Evolutionary conservation across 2,888 invertebrate genomes (phyloP).

Genomic region (Lamproptera curius): DNA sequence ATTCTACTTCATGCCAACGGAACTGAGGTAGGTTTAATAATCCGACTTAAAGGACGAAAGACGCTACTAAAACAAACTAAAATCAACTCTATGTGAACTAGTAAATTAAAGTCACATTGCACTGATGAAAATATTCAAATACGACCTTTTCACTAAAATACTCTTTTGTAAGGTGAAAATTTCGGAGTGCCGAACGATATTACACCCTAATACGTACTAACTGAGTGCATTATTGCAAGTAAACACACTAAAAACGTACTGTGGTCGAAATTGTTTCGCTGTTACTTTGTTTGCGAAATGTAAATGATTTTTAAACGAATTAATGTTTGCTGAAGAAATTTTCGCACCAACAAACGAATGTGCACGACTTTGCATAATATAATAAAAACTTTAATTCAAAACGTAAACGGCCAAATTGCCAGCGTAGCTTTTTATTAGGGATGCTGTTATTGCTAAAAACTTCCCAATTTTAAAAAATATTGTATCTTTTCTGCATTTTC

Average conservation of each 20-base stretch:
- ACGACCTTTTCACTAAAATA: no score
- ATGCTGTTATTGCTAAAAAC: no score
- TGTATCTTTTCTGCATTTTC: no score
- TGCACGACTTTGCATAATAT: not conserved
- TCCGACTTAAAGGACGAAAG: no score
- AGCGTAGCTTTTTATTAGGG: no score
- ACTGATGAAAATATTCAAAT: no score
- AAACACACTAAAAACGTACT: slow-evolving; percentile 14
- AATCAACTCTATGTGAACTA: no score
- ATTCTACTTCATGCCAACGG: slow-evolving; percentile 49
- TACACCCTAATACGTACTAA: slow-evolving; percentile 15
- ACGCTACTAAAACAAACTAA: no score
- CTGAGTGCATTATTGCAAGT: slow-evolving; percentile 18
- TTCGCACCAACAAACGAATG: not conserved
- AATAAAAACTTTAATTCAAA: not conserved
- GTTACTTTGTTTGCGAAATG: not conserved
- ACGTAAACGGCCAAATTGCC: no score
- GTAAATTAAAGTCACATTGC: no score
- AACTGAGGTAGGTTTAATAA: no score
- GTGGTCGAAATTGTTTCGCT: slow-evolving; percentile 19
- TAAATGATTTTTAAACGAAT: not conserved
- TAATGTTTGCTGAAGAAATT: not conserved
- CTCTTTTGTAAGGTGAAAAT: slow-evolving; percentile 18
- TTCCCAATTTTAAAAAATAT: no score
- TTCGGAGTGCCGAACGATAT: slow-evolving; percentile 13